Percentiles rank a stretch among this genome's conserved stretches.
phyloP scores from a whole-genome alignment of 64 coral and sea anemone genomes.

The Stichodactyla mertensii region DNA sequence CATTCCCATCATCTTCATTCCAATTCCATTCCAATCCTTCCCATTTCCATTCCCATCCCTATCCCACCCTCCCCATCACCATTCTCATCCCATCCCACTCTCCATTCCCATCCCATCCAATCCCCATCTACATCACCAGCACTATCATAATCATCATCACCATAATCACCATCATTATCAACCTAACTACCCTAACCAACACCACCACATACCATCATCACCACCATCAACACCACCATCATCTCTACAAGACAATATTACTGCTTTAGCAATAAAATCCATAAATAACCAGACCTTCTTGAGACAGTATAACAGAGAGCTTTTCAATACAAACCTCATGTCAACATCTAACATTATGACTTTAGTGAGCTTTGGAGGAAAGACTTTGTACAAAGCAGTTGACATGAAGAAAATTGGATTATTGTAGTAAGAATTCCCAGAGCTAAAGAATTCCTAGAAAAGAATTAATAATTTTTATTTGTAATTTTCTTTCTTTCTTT shows the following conservation, averaged over 20 bases:
- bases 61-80: no score
- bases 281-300: no score
- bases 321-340: slow-evolving; percentile 18
- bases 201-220: neutral
- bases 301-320: no score
- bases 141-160: neutral
- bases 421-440: slow-evolving; percentile 53
- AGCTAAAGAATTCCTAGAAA: slow-evolving; percentile 55
- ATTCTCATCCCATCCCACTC: no score
- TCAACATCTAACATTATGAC: slow-evolving; percentile 76
- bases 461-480: neutral
- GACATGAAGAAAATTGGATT: slow-evolving; percentile 78
- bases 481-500: no score
- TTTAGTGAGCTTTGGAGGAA: slow-evolving; percentile 41
- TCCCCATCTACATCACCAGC: no score
- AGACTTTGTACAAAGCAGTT: slow-evolving; percentile 53
- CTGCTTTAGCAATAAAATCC: no score
- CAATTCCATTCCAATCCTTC: no score
- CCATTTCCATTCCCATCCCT: no score
- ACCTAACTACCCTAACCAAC: no score
- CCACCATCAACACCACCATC: neutral
- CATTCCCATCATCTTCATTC: no score
- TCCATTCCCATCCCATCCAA: neutral
- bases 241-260: no score
- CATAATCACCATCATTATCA: neutral